Conservation (phyloP, 2,888 invertebrate genomes). For the Cephalotes varians region DNA sequence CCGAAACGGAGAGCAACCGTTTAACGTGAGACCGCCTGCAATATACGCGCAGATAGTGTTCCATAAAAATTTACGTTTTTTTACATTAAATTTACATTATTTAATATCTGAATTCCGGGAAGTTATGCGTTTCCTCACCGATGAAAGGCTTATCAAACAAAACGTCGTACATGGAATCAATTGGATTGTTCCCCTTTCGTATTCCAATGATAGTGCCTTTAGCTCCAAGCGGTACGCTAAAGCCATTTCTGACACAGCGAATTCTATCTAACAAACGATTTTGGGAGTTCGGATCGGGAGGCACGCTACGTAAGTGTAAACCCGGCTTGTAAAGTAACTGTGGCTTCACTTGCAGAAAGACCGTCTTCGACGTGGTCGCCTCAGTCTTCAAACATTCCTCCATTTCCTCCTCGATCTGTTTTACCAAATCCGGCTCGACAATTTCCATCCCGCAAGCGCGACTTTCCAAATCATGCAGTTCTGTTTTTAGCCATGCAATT, state of each 20-base stretch:
- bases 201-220: conserved; percentile 95
- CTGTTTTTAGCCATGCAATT: conserved; percentile 90
- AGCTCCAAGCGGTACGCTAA: conserved; percentile 93
- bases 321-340: conserved; percentile 90
- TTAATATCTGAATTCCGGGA: neutral
- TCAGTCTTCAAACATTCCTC: conserved; percentile 78
- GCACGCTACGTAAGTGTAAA: conserved; percentile 87
- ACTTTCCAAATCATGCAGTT: conserved; percentile 88
- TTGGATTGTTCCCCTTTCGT: conserved; percentile 86
- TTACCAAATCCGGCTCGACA: conserved; percentile 90
- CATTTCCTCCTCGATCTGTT: conserved; percentile 87
- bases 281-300: conserved; percentile 90
- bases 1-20: conserved; percentile 85
- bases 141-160: conserved; percentile 93
- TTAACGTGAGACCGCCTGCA: conserved; percentile 88
- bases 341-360: conserved; percentile 93
- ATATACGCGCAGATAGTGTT: conserved; percentile 31
- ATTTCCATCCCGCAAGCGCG: conserved; percentile 91
- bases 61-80: neutral
- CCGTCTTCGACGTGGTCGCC: conserved; percentile 85
- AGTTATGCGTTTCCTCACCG: conserved; percentile 58
- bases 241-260: conserved; percentile 91
- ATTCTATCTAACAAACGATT: conserved; percentile 94
- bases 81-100: no score
- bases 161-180: conserved; percentile 91